Conservation (phyloP, 2,797 vertebrate species). For the Hipposideros larvatus region DNA sequence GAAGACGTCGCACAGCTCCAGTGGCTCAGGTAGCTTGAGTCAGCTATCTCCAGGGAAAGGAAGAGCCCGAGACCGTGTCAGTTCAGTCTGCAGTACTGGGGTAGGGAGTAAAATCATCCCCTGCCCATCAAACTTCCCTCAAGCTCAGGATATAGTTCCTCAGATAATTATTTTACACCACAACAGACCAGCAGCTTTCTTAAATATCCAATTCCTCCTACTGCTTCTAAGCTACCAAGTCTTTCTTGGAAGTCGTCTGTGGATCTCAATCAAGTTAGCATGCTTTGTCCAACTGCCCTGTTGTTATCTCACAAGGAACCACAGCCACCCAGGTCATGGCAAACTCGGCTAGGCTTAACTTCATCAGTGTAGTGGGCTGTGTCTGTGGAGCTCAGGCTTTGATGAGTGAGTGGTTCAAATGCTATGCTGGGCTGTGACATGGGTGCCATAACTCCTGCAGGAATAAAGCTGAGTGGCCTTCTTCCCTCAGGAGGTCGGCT, state of each 20-base stretch:
- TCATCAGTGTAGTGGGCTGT: slow-evolving; percentile 97
- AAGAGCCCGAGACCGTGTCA: slow-evolving; percentile 94
- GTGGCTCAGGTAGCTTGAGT: slow-evolving; percentile 90
- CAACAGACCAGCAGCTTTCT: slow-evolving; percentile 95
- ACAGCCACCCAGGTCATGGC: slow-evolving; percentile 96
- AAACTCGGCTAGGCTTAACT: slow-evolving; percentile 95
- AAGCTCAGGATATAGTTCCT: slow-evolving; percentile 91
- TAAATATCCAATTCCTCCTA: slow-evolving; percentile 97
- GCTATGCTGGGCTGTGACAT: slow-evolving; percentile 94
- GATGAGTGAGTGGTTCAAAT: slow-evolving; percentile 94
- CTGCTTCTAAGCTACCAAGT: slow-evolving; percentile 93
- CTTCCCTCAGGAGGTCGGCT: slow-evolving; percentile 95
- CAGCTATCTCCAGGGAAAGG: slow-evolving; percentile 95
- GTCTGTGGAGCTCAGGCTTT: slow-evolving; percentile 97
- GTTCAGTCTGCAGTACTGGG: slow-evolving; percentile 96
- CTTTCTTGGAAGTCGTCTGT: slow-evolving; percentile 97
- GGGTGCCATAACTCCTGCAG: slow-evolving; percentile 90
- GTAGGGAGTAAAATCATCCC: slow-evolving; percentile 96
- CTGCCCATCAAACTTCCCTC: slow-evolving; percentile 98
- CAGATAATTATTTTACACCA: slow-evolving; percentile 95
- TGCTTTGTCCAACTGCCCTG: slow-evolving; percentile 94
- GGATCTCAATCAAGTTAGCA: slow-evolving; percentile 95
- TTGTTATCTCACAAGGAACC: slow-evolving; percentile 97
- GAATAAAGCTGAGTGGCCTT: slow-evolving; percentile 96
- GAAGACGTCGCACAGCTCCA: slow-evolving; percentile 96